phyloP scores from a whole-genome alignment of 1,140 invertebrate genomes.

The Pseudomyrmex cubaensis region DNA sequence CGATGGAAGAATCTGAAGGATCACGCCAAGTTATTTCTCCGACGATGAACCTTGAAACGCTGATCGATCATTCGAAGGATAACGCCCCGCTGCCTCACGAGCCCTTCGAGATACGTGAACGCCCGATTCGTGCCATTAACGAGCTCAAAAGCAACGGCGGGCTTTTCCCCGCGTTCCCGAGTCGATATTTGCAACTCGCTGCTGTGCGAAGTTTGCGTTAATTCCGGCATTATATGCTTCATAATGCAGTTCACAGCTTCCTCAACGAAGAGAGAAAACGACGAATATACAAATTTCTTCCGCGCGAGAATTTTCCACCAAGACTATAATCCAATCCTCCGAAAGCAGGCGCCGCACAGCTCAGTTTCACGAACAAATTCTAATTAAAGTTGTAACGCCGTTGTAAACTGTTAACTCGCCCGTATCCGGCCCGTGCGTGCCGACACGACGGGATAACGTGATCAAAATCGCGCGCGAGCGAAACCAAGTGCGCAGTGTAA shows the following conservation, averaged over 20 bases:
- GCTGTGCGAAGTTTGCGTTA: too few relatives aligned
- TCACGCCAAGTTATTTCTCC: conserved; percentile 32
- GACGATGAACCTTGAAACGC: conserved; percentile 25
- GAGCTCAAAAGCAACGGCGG: not conserved
- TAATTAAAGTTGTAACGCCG: conserved; percentile 21
- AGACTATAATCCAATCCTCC: not conserved
- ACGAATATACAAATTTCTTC: not conserved
- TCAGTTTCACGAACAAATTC: not conserved
- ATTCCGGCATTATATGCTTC: too few relatives aligned
- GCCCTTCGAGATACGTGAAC: conserved; percentile 13
- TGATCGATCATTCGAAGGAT: conserved; percentile 51
- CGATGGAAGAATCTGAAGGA: not conserved
- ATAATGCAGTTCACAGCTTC: too few relatives aligned
- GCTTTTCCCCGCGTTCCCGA: not conserved
- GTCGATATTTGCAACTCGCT: not conserved
- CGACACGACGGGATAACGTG: not conserved
- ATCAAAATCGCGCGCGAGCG: not conserved
- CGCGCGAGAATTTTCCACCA: not conserved
- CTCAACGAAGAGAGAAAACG: too few relatives aligned
- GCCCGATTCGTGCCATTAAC: conserved; percentile 25
- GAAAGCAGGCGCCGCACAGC: not conserved
- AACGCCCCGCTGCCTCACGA: conserved; percentile 1
- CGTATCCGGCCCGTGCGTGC: conserved; percentile 9
- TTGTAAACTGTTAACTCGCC: not conserved
- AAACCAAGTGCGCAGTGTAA: conserved; percentile 14